Base-by-base conservation (phyloP, 2,888 invertebrate species). In the Microctonus aethiopoides region DNA sequence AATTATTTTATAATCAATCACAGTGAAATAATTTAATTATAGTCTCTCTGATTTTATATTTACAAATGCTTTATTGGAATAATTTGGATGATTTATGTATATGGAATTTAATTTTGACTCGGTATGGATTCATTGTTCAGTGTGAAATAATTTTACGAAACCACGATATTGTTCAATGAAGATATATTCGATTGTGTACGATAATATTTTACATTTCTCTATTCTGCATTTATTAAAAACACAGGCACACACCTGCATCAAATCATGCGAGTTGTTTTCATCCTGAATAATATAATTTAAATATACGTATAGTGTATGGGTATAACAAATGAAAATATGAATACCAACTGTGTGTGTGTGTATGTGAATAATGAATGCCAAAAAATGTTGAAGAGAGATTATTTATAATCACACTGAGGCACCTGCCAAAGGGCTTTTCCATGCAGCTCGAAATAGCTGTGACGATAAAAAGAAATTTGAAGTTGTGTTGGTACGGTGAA, bases 381-480 rank as follows among this genome's bases (percentile, higher is more conserved):
- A 54, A 26, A 64, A 54, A 34, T 24, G 10, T 39, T 34, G 36
- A 56, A 20, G 16, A 59, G 66, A 77, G 79, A 81, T 82, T 83
- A 82, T 83, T 83, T 82, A 83, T 83, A 83, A 82, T 81, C 78
- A 66, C 6, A 46, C 59, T 67, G 70, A 73, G 80, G 81, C 84
- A 83, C 84, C 83, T 84, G 84, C 84, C 77, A 72, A 79, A 80
- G 77, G 78, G 66, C 77, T 78, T 84, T 83, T 84, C 83, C 84
- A 83, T 80, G 83, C 81, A 76, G 76, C 79, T 77, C 75, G 74
- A 84, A 83, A 84, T 84, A 84, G 81, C 75, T 71, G 41, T 41
- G 62, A 36, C 60, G 61, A 34, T 29, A 57, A 60, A 73, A 70
- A 74, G 70, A 73, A 73, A 76, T 70, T n/a, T n/a, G n/a, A 74